phyloP scores from a whole-genome alignment of 1,140 invertebrate genomes.

The Eufriesea mexicana region DNA sequence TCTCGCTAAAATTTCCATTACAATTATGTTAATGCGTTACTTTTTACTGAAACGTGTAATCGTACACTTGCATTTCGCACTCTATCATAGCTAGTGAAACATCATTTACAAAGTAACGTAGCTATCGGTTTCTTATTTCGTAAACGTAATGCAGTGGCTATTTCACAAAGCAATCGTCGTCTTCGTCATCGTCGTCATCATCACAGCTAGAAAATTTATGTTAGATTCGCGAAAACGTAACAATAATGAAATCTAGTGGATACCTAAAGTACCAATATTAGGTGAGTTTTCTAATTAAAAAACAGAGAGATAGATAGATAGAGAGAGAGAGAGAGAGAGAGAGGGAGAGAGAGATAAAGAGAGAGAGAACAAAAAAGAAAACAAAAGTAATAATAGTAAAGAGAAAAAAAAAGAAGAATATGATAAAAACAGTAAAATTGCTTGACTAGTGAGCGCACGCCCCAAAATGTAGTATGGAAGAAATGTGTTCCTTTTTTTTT shows the following conservation, averaged over 20 bases:
- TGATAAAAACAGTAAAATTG: constrained; percentile 76
- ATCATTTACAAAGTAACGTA: constrained; percentile 27
- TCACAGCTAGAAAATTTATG: constrained; percentile 70
- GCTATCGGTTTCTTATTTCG: constrained; percentile 17
- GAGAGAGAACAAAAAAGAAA: background rate
- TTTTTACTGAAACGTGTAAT: background rate
- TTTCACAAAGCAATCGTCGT: constrained; percentile 61
- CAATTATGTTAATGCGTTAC: background rate
- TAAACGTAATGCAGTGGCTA: constrained; percentile 61
- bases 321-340: too few species aligned
- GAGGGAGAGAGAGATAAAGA: too few species aligned
- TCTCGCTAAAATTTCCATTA: background rate
- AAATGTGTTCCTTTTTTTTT: constrained; percentile 70
- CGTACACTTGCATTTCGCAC: background rate
- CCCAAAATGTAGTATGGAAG: constrained; percentile 75
- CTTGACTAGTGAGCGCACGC: constrained; percentile 81
- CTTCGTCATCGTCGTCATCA: constrained; percentile 53
- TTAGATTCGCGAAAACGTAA: constrained; percentile 60
- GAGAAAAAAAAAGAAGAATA: constrained; percentile 22
- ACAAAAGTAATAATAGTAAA: background rate
- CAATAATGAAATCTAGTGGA: constrained; percentile 64
- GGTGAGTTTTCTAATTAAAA: constrained; percentile 52
- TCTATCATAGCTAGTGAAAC: constrained; percentile 6
- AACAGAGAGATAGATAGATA: too few species aligned
- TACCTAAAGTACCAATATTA: constrained; percentile 64